Percentiles rank a stretch among this genome's conserved stretches.
Evolutionary conservation across 1,140 invertebrate species (phyloP).

Genomic region (Drosophila gunungcola): DNA sequence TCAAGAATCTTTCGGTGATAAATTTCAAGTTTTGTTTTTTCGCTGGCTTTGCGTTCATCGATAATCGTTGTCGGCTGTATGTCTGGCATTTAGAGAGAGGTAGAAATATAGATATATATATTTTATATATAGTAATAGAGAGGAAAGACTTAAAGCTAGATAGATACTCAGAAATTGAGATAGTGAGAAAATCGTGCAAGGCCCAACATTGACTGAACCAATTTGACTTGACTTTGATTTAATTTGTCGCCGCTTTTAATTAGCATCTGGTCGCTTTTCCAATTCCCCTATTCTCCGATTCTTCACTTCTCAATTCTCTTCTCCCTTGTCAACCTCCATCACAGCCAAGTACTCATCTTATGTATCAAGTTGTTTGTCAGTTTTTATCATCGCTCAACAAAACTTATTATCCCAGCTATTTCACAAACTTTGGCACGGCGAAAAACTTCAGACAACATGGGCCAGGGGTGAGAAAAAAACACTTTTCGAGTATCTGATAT

Average conservation of each 20-base stretch:
- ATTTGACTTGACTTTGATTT: conserved; percentile 18
- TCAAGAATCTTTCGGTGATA: conserved; percentile 45
- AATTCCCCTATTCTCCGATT: background rate
- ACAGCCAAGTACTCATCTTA: conserved; percentile 25
- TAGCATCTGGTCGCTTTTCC: conserved; percentile 19
- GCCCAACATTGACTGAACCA: background rate
- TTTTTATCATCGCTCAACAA: conserved; percentile 25
- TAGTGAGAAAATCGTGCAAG: conserved; percentile 6
- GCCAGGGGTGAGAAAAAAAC: background rate
- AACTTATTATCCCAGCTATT: conserved; percentile 40
- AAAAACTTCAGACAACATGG: conserved; percentile 2
- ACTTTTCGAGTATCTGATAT: conserved; percentile 8
- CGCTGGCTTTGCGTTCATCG: conserved; percentile 21
- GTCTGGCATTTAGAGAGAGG: conserved; percentile 26
- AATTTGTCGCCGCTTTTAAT: conserved; percentile 41
- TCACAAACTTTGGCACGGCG: conserved; percentile 14
- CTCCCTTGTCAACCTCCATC: too few relatives aligned
- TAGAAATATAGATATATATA: background rate
- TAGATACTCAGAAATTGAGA: background rate
- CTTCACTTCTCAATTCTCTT: background rate
- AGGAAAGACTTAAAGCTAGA: background rate
- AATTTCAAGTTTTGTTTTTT: conserved; percentile 36
- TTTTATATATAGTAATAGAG: background rate
- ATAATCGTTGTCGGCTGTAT: conserved; percentile 42
- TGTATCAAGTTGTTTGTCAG: conserved; percentile 43